Conservation (phyloP, 2,113 vertebrate species). For the Phyllostomus discolor region DNA sequence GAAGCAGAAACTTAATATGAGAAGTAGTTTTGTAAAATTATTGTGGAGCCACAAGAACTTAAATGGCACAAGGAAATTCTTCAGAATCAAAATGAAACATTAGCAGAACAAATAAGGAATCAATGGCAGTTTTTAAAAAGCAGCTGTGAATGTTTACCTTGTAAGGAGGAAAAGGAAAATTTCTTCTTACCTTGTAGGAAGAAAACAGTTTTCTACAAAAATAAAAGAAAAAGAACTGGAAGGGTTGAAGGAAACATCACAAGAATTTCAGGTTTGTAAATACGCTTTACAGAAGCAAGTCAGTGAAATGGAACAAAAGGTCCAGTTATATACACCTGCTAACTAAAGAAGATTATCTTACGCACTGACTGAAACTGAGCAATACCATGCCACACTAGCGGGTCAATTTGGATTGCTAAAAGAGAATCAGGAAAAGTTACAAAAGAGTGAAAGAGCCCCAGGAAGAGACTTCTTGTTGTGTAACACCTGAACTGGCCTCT, state of each 20-base stretch:
- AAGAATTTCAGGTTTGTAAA: constrained; percentile 85
- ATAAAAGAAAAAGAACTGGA: constrained; percentile 93
- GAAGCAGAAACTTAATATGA: constrained; percentile 87
- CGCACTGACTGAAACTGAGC: background rate
- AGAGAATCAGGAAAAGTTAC: background rate
- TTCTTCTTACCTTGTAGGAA: no score
- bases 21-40: constrained; percentile 87
- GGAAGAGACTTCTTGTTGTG: background rate
- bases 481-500: background rate
- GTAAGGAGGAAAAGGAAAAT: constrained; percentile 93
- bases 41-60: constrained; percentile 90
- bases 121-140: constrained; percentile 82
- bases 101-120: constrained; percentile 84
- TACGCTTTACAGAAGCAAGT: background rate
- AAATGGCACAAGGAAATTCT: constrained; percentile 90
- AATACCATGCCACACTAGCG: background rate
- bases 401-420: background rate
- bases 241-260: constrained; percentile 90
- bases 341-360: background rate
- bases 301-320: background rate
- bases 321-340: background rate
- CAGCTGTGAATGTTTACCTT: constrained; percentile 88
- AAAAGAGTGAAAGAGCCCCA: background rate
- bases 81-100: constrained; percentile 79
- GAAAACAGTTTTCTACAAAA: constrained; percentile 83